Percentiles rank a stretch among this genome's conserved stretches.
phyloP scores from a whole-genome alignment of 53 echinoderm and acorn worm species.

The Crossaster papposus region DNA sequence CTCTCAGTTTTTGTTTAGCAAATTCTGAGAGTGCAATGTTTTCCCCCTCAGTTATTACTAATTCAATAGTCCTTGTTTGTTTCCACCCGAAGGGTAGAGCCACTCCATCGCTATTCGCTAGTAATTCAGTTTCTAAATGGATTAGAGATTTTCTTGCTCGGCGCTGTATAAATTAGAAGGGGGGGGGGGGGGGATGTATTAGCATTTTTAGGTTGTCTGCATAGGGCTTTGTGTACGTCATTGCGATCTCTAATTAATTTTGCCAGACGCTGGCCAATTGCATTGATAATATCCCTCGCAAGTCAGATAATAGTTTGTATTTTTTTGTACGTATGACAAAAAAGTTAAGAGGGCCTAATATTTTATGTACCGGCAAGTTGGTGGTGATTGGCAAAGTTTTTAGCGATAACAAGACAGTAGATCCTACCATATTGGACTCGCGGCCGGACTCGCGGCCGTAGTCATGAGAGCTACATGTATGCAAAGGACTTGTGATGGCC shows the following conservation, averaged over 20 bases:
- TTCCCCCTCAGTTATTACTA: not conserved
- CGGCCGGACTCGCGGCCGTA: too few relatives aligned
- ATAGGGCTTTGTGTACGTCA: not conserved
- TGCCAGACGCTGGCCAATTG: not conserved
- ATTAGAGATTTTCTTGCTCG: not conserved
- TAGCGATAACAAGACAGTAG: too few relatives aligned
- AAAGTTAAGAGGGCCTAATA: too few relatives aligned
- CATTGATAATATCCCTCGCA: not conserved
- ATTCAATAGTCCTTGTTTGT: constrained; percentile 4
- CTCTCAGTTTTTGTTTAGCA: not conserved
- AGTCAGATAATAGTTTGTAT: not conserved
- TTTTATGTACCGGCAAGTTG: too few relatives aligned
- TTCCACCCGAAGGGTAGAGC: not conserved
- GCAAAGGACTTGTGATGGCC: too few relatives aligned
- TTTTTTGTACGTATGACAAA: not conserved
- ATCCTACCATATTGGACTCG: too few relatives aligned
- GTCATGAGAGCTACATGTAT: too few relatives aligned
- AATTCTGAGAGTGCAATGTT: not conserved
- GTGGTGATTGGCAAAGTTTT: too few relatives aligned
- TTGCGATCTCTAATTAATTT: not conserved
- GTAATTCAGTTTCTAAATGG: not conserved
- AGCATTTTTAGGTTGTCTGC: not conserved
- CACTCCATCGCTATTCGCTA: not conserved
- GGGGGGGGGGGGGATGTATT: not conserved
- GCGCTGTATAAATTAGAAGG: not conserved